A percentile compares a stretch with the other conserved stretches of the same genome.
Evolutionary conservation across 2,888 invertebrate species (phyloP).

Genomic region (Piscicola geometra): DNA sequence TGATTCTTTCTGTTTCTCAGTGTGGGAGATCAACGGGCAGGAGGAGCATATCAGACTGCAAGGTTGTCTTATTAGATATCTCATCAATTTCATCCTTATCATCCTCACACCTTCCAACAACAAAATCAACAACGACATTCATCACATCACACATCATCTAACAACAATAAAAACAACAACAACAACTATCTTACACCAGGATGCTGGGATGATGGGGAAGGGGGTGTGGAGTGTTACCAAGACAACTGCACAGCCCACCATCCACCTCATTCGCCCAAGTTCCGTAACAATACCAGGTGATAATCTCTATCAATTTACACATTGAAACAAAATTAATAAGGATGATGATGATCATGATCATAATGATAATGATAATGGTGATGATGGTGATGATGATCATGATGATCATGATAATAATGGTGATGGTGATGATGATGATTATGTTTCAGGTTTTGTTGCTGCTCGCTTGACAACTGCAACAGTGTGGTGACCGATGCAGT

Average conservation of each 20-base stretch:
- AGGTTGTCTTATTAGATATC: background rate
- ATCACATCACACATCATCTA: no score
- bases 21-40: background rate
- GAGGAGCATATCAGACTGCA: background rate
- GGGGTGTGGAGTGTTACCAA: background rate
- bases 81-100: background rate
- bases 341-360: no score
- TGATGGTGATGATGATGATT: background rate
- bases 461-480: constrained; percentile 74
- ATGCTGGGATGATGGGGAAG: background rate
- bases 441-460: constrained; percentile 69
- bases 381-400: background rate
- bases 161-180: no score
- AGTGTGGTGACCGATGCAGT: constrained; percentile 60
- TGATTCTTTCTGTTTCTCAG: background rate
- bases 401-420: background rate
- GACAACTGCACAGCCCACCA: constrained; percentile 2
- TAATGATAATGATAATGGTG: no score
- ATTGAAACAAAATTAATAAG: no score
- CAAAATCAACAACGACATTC: background rate
- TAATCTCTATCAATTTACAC: no score
- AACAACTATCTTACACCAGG: background rate
- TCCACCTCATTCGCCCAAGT: background rate
- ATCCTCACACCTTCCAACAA: background rate
- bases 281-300: background rate